Base-by-base conservation (phyloP, 2,888 invertebrate species). In the Melanostoma scalare region DNA sequence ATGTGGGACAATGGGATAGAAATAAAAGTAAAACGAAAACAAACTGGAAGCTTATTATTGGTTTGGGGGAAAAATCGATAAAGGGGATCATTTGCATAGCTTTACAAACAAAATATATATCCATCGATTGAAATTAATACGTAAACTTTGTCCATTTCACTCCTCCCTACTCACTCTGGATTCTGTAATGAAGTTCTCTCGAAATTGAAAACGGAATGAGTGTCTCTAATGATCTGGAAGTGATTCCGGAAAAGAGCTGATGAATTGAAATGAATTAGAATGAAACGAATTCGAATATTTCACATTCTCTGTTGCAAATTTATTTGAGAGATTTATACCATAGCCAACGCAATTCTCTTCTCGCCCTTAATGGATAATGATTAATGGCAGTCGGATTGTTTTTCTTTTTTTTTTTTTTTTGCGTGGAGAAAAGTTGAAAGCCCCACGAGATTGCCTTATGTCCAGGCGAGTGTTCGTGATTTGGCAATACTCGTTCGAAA, bases 181-280 rank as follows among this genome's bases (percentile, higher is more conserved):
- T 20, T 20, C 3, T 42, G 58, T 67, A 68, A 75, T 68, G 68
- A 75, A 75, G 52, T 42, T 8, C 38, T 44, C 52, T 42, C 8
- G 1, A 10, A 63, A 38, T 5, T 36, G 50, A 35, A 55, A 44
- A 44, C 33, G 30, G 67, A 75, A 68, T 60, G 75, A 67, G 53
- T 67, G 67, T 67, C 46, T 46, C 75, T 75, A 68, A 75, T 75
- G 68, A 60, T 48, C 60, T 75, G 68, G 68, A 75, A 75, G 44
- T 68, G 58, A 75, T 61, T 75, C 46, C 53, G 40, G 31, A 68
- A 68, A 75, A 75, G 75, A 60, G 67, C 58, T 68, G 68, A 75
- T 67, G 58, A 75, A 67, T 75, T 75, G 42, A 67, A 68, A 67
- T 68, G 36, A 53, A 61, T 75, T 53, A 67, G 36, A 68, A 36